Percentiles rank a stretch among this genome's conserved stretches.
These are phyloP conservation scores for Eupithecia subfuscata DNA, from an alignment of 2,888 invertebrate genomes.

Conservation along the genomic window DNA sequence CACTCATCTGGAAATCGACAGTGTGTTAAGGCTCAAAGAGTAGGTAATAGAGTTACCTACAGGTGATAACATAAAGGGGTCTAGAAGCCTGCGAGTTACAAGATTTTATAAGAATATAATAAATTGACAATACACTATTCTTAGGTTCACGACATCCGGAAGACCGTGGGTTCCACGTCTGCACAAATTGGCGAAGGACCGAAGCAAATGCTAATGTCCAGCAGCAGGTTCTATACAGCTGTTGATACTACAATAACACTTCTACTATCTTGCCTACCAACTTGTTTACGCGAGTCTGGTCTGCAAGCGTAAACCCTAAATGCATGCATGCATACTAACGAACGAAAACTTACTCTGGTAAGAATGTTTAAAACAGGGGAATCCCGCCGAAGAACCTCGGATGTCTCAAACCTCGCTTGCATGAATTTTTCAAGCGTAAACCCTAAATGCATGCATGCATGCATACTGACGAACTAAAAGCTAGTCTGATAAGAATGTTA, in stretches of 20 bases:
- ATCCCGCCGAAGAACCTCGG: slow-evolving; percentile 59
- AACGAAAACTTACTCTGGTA: background rate
- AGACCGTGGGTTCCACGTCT: background rate
- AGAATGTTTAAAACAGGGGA: slow-evolving; percentile 57
- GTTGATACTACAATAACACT: background rate
- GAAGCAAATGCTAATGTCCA: background rate
- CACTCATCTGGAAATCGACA: no score
- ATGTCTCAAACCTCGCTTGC: slow-evolving; percentile 35
- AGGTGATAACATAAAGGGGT: no score
- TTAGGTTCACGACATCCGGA: background rate
- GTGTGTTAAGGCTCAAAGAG: no score
- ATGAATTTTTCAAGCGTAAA: slow-evolving; percentile 50
- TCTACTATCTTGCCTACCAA: background rate
- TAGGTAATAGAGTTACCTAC: no score
- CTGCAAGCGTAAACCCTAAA: background rate
- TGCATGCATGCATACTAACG: background rate
- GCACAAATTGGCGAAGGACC: background rate
- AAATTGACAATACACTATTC: no score
- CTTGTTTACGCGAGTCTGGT: background rate
- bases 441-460: no score
- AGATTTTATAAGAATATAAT: no score
- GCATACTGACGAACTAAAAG: background rate
- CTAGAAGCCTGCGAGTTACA: background rate
- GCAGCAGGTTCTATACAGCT: background rate
- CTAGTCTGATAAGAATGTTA: background rate